phyloP scores from a whole-genome alignment of 2,797 vertebrate genomes.

The Phrynocephalus guinanensis region DNA sequence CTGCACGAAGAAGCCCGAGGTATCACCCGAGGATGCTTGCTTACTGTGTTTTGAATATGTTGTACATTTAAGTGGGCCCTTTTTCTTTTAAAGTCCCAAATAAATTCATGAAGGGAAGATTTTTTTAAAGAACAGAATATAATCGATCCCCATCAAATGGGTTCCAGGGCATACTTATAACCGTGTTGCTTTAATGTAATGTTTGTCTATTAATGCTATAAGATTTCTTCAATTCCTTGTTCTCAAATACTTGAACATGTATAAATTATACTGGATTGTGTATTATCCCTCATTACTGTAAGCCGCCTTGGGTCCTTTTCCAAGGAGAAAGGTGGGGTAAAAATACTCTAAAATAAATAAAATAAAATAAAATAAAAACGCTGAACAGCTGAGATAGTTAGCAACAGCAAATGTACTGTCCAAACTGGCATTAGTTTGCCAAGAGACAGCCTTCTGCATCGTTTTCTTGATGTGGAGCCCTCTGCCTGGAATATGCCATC shows the following conservation, averaged over 20 bases:
- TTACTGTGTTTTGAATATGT: slow-evolving; percentile 73
- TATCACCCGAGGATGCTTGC: slow-evolving; percentile 58
- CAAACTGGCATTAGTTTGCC: slow-evolving; percentile 37
- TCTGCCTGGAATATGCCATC: slow-evolving; percentile 54
- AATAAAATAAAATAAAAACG: slow-evolving; percentile 41
- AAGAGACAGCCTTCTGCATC: slow-evolving; percentile 4
- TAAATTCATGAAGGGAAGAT: slow-evolving; percentile 70
- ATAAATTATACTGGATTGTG: no score
- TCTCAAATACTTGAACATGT: no score
- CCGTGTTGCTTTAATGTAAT: no score
- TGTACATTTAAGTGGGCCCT: slow-evolving; percentile 47
- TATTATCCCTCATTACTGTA: no score
- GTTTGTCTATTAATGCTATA: no score
- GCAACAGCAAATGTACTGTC: neutral
- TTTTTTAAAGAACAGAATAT: slow-evolving; percentile 58
- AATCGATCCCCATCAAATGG: slow-evolving; percentile 31
- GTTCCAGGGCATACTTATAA: no score
- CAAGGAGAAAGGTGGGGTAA: no score
- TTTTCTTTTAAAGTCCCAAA: slow-evolving; percentile 52
- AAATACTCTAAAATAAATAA: no score
- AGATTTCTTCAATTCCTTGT: no score
- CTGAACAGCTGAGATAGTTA: slow-evolving; percentile 42
- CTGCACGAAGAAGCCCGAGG: slow-evolving; percentile 57
- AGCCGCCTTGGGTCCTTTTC: no score
- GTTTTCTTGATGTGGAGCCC: slow-evolving; percentile 46